These are phyloP conservation scores for Allygus modestus DNA, from an alignment of 2,888 invertebrate species.

Conservation along the genomic window DNA sequence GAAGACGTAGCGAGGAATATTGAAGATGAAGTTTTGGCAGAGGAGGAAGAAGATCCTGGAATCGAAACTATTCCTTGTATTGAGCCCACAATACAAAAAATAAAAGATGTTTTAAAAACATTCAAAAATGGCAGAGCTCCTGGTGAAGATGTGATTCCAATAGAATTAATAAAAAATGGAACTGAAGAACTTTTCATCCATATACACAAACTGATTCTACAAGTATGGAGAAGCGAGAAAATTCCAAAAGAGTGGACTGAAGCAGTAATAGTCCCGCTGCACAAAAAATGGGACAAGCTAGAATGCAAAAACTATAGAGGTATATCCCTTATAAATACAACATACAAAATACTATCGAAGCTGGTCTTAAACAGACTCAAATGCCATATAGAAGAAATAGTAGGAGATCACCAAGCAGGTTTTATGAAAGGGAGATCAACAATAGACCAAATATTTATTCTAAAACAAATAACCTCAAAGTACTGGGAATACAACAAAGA, in stretches of 20 bases:
- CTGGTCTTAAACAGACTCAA: background rate
- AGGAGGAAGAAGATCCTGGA: background rate
- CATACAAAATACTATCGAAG: background rate
- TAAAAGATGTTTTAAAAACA: background rate
- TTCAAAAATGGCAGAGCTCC: background rate
- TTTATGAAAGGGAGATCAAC: too few species aligned
- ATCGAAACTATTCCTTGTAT: too few species aligned
- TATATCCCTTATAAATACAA: background rate
- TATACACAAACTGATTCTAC: background rate
- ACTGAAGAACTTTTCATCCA: background rate
- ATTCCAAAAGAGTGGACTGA: background rate
- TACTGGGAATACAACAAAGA: too few species aligned
- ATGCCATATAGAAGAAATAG: background rate
- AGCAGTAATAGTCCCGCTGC: background rate
- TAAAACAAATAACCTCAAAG: too few species aligned
- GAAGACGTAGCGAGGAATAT: background rate
- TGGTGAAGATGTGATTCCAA: background rate
- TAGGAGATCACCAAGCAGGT: background rate
- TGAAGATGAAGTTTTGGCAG: background rate
- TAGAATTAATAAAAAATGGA: background rate
- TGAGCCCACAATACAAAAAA: background rate
- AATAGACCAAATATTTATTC: too few species aligned
- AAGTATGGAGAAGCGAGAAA: background rate
- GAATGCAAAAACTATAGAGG: background rate
- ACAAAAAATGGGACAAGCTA: background rate